Percentiles rank a stretch among this genome's conserved stretches.
phyloP scores from a whole-genome alignment of 2,797 vertebrate species.

The Spatula clypeata region DNA sequence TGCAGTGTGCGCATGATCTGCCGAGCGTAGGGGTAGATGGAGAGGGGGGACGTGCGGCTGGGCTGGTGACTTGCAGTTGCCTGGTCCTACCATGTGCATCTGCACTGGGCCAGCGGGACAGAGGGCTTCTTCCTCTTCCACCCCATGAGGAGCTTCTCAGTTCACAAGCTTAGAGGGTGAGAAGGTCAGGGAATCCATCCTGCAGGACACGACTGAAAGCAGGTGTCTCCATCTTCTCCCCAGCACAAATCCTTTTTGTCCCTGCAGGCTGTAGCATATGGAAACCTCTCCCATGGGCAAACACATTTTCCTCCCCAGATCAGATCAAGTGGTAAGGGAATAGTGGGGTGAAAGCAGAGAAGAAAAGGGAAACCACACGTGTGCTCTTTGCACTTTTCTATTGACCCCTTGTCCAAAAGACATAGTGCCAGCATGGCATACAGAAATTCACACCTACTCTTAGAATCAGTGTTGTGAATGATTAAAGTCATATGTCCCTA shows the following conservation, averaged over 20 bases:
- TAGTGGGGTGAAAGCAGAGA: not conserved
- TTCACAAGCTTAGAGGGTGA: not conserved
- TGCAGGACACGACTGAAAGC: not conserved
- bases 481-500: not conserved
- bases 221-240: not conserved
- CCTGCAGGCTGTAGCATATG: not conserved
- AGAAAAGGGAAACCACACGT: not conserved
- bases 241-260: not conserved
- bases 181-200: not conserved
- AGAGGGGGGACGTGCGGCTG: rapidly evolving
- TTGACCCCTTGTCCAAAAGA: not conserved
- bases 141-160: rapidly evolving
- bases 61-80: rapidly evolving
- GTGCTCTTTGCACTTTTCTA: not conserved
- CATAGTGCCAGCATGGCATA: not conserved
- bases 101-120: too few relatives aligned
- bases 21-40: not conserved
- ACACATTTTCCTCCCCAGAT: not conserved
- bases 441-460: not conserved
- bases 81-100: not conserved
- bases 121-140: not conserved
- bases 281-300: not conserved
- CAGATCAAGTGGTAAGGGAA: not conserved
- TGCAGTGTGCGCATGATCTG: not conserved
- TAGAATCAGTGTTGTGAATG: not conserved